phyloP scores from a whole-genome alignment of 2,113 vertebrate genomes.

The Turnix velox region DNA sequence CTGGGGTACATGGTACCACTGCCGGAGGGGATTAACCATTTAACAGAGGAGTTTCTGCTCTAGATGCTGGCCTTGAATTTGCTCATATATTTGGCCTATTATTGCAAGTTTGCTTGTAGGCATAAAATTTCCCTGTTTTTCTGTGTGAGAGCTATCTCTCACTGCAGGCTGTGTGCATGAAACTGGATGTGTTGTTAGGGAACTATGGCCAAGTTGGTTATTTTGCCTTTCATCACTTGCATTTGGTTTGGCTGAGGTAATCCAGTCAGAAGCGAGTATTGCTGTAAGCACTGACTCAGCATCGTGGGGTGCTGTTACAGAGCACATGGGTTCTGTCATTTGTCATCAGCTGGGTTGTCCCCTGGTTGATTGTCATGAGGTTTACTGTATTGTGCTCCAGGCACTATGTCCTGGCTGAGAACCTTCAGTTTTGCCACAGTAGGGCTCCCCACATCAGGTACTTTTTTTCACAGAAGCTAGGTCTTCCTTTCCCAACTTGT shows the following conservation, averaged over 20 bases:
- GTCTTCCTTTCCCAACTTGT: not conserved
- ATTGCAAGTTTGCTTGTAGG: not conserved
- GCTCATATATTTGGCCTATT: not conserved
- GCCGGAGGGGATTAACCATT: not conserved
- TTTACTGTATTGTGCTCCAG: not conserved
- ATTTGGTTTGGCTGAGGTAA: not conserved
- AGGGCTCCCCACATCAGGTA: not conserved
- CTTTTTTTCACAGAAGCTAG: not conserved
- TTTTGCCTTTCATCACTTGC: not conserved
- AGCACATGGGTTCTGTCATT: not conserved
- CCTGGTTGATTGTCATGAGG: not conserved
- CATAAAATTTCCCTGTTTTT: not conserved
- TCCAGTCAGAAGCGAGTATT: not conserved
- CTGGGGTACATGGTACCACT: not conserved
- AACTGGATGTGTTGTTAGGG: not conserved
- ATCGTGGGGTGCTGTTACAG: not conserved
- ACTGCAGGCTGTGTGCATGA: not conserved
- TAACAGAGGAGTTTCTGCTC: not conserved
- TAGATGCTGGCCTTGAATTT: not conserved
- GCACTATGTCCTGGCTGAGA: not conserved
- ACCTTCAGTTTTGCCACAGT: not conserved
- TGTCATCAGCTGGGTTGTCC: not conserved
- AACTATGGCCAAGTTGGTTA: not conserved
- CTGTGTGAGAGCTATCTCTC: not conserved
- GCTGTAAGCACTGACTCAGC: not conserved